Base-by-base conservation (phyloP, 2,888 invertebrate species). In the Mycogona germanica region DNA sequence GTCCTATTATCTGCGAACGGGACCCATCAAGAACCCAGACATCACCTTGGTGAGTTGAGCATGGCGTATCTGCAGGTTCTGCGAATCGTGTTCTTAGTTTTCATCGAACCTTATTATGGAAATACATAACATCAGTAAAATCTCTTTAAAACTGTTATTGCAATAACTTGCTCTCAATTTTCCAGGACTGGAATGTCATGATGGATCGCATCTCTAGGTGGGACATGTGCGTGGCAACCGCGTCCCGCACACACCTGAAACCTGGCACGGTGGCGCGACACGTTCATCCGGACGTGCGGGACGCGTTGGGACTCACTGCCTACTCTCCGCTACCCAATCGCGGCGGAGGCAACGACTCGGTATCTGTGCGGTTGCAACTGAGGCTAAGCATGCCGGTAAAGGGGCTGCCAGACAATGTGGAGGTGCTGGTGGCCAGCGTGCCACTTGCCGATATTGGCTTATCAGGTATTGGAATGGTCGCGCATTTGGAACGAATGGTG, bases 1-100 rank as follows among this genome's bases (percentile, higher is more conserved):
- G 46, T 67, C 69, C 3, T 68, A 68, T 56, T 62, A 67, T 52
- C 64, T 70, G 38, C 65, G 67, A 53, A 61, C 62, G 14, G 63
- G 62, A 40, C 67, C 68, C 23, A 56, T 69, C 3, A 60, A 61
- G 23, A 67, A 70, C 58, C 68, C 68, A 41, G 68, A 70, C 61
- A 57, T 66, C 23, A 58, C 61, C 12, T n/a, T 50, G 35, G 51
- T 44, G 40, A 32, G 42, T n/a, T 17, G 19, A n/a, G n/a, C n/a
- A n/a, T n/a, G n/a, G n/a, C n/a, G n/a, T n/a, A n/a, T n/a, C n/a
- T n/a, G n/a, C n/a, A n/a, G n/a, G n/a, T n/a, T n/a, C n/a, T n/a
- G n/a, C n/a, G n/a, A n/a, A n/a, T n/a, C n/a, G n/a, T n/a, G n/a
- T n/a, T n/a, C n/a, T n/a, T n/a, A n/a, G n/a, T n/a, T n/a, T n/a